Evolutionary conservation across 2,113 vertebrate genomes (phyloP).

Genomic region (Strix aluco): DNA sequence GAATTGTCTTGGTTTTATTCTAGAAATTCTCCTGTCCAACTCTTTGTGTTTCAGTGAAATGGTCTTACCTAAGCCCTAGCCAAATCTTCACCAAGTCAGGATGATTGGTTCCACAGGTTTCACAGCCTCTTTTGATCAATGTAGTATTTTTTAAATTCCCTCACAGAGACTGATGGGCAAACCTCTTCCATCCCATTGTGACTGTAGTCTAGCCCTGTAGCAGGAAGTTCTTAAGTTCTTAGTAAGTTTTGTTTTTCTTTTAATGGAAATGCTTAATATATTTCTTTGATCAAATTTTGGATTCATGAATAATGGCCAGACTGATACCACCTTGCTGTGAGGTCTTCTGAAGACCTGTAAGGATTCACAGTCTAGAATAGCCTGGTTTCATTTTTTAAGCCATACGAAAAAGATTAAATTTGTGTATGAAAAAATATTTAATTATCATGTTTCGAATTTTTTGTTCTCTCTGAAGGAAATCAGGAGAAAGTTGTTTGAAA

Average conservation of each 20-base stretch:
- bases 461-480: background rate
- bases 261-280: background rate
- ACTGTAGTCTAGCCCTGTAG: background rate
- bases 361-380: background rate
- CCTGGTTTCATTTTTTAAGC: background rate
- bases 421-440: background rate
- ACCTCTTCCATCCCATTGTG: background rate
- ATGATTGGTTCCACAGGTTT: background rate
- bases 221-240: background rate
- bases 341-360: background rate
- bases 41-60: background rate
- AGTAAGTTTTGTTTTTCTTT: background rate
- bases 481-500: background rate
- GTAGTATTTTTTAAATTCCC: background rate
- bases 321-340: background rate
- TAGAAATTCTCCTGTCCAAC: background rate
- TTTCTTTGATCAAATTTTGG: background rate
- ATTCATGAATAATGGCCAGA: background rate
- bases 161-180: background rate
- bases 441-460: background rate
- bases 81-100: background rate
- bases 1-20: background rate
- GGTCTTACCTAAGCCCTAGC: background rate
- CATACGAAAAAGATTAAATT: background rate
- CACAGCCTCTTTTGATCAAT: background rate